Evolutionary conservation across 2,888 invertebrate genomes (phyloP).

Genomic region (Didymodactylos carnosus): DNA sequence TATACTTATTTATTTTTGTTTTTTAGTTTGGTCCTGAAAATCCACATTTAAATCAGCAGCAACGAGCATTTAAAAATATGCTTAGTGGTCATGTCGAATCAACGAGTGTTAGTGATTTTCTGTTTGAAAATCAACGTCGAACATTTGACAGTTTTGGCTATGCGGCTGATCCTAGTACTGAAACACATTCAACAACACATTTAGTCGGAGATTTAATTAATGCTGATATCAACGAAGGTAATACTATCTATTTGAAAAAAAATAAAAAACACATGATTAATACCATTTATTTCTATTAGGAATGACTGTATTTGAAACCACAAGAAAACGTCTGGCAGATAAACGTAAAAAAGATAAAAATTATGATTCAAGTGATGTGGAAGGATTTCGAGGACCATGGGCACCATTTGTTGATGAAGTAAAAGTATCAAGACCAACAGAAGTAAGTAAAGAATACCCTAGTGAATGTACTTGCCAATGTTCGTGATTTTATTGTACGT

Average conservation of each 20-base stretch:
- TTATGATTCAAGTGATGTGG: slow-evolving; percentile 69
- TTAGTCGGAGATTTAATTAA: slow-evolving; percentile 46
- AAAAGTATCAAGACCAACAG: slow-evolving; percentile 65
- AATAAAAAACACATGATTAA: not conserved
- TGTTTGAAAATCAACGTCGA: slow-evolving; percentile 82
- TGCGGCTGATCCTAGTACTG: slow-evolving; percentile 15
- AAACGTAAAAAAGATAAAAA: slow-evolving; percentile 58
- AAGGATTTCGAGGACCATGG: slow-evolving; percentile 92
- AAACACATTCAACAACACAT: slow-evolving; percentile 25
- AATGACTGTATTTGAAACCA: slow-evolving; percentile 65
- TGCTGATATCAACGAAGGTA: slow-evolving; percentile 53
- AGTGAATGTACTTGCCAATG: slow-evolving; percentile 5
- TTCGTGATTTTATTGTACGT: slow-evolving; percentile 5
- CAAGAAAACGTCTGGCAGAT: slow-evolving; percentile 39
- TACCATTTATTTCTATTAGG: too few species aligned
- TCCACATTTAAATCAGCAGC: slow-evolving; percentile 4
- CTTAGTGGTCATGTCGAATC: slow-evolving; percentile 78
- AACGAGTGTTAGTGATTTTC: slow-evolving; percentile 82
- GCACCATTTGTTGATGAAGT: slow-evolving; percentile 75
- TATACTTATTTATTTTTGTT: not conserved
- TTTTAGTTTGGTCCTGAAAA: slow-evolving; percentile 4
- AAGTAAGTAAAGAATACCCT: too few species aligned
- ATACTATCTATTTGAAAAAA: not conserved
- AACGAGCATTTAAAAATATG: slow-evolving; percentile 1
- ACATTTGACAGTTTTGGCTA: slow-evolving; percentile 70